A percentile compares a stretch with the other conserved stretches of the same genome.
These are phyloP conservation scores for Peromyscus melanophrys DNA, from an alignment of 2,797 vertebrate species.

Conservation along the genomic window DNA sequence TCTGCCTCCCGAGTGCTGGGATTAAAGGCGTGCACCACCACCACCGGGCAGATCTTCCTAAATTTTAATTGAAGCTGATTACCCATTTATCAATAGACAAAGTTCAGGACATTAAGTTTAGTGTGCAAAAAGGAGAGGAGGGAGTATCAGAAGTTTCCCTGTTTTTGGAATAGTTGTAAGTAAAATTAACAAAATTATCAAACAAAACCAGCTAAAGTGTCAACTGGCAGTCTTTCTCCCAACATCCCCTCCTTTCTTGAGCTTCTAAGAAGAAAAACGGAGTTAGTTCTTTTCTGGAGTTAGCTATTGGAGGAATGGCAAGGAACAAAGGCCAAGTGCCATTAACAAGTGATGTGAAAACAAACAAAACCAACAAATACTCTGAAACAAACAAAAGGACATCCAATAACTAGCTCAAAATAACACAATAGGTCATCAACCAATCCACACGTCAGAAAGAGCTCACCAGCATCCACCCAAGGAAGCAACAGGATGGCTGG, in stretches of 20 bases:
- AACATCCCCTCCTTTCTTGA: too few species aligned
- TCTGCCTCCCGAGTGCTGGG: too few species aligned
- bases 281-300: too few species aligned
- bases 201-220: not conserved
- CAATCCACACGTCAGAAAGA: not conserved
- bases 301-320: too few species aligned
- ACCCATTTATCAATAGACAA: not conserved
- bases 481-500: not conserved
- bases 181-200: not conserved
- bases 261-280: too few species aligned
- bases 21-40: too few species aligned
- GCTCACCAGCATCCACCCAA: not conserved
- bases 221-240: not conserved
- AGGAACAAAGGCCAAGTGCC: too few species aligned
- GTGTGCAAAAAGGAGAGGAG: not conserved
- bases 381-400: too few species aligned
- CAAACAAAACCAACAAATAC: too few species aligned
- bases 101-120: not conserved
- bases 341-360: too few species aligned
- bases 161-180: not conserved
- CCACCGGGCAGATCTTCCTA: not conserved
- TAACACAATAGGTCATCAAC: not conserved
- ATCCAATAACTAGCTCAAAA: too few species aligned
- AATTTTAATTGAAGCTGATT: not conserved
- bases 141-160: not conserved